Evolutionary conservation across 2,888 invertebrate genomes (phyloP).

Genomic region (Stictocephala bisonia): DNA sequence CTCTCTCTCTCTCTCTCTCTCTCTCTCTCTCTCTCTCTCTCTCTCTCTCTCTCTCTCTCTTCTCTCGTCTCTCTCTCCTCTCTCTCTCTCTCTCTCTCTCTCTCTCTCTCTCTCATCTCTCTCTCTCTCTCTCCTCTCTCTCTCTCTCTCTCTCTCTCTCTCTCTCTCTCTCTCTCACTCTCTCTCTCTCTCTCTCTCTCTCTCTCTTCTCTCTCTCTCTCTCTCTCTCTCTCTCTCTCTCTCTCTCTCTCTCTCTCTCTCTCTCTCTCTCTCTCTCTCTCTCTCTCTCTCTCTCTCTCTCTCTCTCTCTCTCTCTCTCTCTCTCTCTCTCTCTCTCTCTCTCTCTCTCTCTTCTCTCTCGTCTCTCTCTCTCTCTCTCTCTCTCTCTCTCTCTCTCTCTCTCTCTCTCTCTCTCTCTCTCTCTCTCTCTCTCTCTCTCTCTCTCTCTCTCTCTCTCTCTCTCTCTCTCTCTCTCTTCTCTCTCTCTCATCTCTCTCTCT

Average conservation of each 20-base stretch:
- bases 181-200: not conserved
- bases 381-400: constrained; percentile 2
- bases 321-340: not conserved
- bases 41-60: not conserved
- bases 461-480: not conserved
- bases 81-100: not conserved
- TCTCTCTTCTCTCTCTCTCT: not conserved
- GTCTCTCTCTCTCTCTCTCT: not conserved
- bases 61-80: too few relatives aligned
- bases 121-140: not conserved
- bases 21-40: not conserved
- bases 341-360: not conserved
- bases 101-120: too few relatives aligned
- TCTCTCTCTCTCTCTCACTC: not conserved
- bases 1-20: too few relatives aligned
- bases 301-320: not conserved
- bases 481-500: too few relatives aligned
- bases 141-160: not conserved
- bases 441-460: not conserved
- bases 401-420: not conserved
- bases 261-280: not conserved
- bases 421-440: not conserved
- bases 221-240: not conserved
- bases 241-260: not conserved
- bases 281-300: not conserved